Percentiles rank a stretch among this genome's conserved stretches.
phyloP scores from a whole-genome alignment of 2,797 vertebrate species.

The Lepidocolaptes lacrymiger region DNA sequence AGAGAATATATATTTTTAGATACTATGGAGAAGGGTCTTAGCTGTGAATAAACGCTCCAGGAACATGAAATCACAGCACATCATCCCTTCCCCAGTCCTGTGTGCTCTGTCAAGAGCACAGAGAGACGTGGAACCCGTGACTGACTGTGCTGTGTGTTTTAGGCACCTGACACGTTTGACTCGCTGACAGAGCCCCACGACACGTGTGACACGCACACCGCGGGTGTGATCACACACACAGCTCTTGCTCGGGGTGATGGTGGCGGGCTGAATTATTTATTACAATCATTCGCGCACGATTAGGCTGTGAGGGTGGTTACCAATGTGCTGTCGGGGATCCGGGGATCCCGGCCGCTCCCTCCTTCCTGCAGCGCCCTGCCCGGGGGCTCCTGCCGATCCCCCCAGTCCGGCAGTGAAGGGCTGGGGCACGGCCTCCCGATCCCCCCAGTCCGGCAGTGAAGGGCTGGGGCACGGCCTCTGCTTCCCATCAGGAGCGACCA shows the following conservation, averaged over 20 bases:
- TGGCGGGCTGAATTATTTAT: not conserved
- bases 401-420: too few relatives aligned
- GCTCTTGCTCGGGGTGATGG: not conserved
- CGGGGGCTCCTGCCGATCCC: not conserved
- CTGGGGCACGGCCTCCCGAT: fast-evolving
- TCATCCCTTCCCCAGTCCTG: not conserved
- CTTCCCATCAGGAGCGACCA: fast-evolving
- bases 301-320: not conserved
- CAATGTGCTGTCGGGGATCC: fast-evolving
- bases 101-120: fast-evolving
- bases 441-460: fast-evolving
- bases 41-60: not conserved
- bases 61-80: not conserved
- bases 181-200: not conserved
- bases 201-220: not conserved
- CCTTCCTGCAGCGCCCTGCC: not conserved
- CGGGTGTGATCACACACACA: not conserved
- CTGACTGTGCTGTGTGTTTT: not conserved
- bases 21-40: not conserved
- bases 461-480: not conserved
- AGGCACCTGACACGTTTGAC: not conserved
- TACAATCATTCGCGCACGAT: fast-evolving
- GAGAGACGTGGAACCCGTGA: fast-evolving
- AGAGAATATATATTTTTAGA: not conserved
- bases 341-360: too few relatives aligned